A percentile compares a stretch with the other conserved stretches of the same genome.
phyloP scores from a whole-genome alignment of 1,140 invertebrate genomes.

The Trissolcus basalis region DNA sequence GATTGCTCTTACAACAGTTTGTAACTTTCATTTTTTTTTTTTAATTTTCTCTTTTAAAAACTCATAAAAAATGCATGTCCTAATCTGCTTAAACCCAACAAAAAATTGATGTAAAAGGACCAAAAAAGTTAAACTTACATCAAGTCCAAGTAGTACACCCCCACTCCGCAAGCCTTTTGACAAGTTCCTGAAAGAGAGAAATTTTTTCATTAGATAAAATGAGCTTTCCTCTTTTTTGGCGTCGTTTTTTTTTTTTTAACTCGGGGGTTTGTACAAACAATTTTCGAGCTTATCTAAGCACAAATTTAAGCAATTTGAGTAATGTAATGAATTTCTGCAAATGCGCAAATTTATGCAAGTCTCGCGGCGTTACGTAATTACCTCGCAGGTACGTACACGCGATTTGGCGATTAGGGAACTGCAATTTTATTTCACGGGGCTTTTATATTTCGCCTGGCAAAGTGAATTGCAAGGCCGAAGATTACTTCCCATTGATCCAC shows the following conservation, averaged over 20 bases:
- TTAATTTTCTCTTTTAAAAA: no score
- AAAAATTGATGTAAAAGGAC: no score
- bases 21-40: no score
- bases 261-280: not conserved
- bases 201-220: not conserved
- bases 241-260: not conserved
- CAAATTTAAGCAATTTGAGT: conserved; percentile 9
- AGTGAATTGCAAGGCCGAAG: conserved; percentile 37
- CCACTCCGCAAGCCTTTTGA: not conserved
- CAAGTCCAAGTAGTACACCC: no score
- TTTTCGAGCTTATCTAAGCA: not conserved
- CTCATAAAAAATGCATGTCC: no score
- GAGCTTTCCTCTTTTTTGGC: not conserved
- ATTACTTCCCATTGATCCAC: conserved; percentile 31
- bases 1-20: no score
- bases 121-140: no score
- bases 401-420: conserved; percentile 41
- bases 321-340: conserved; percentile 14
- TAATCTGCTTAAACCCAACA: no score
- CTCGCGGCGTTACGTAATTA: conserved; percentile 26
- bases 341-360: conserved; percentile 33
- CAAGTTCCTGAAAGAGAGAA: not conserved
- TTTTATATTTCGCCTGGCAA: conserved; percentile 14
- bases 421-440: conserved; percentile 29
- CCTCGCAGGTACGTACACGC: conserved; percentile 36